Percentiles rank a stretch among this genome's conserved stretches.
These are phyloP conservation scores for Lithophane ornitopus DNA, from an alignment of 2,888 invertebrate species.

Conservation along the genomic window DNA sequence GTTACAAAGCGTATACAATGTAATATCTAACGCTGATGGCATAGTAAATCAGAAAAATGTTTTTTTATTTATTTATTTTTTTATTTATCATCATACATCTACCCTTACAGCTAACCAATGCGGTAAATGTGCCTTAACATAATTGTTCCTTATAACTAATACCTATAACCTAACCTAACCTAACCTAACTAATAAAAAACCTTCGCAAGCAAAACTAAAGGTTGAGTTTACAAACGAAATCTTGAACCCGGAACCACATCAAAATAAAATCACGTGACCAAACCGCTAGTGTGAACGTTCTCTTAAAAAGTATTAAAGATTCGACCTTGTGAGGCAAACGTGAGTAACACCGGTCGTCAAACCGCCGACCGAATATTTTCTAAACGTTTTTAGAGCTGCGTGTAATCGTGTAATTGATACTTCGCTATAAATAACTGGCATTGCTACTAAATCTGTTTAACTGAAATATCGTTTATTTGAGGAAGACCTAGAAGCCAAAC, in stretches of 20 bases:
- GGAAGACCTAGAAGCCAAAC: slow-evolving; percentile 4
- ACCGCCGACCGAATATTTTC: slow-evolving; percentile 63
- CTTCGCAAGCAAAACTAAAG: slow-evolving; percentile 7
- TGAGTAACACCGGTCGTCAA: slow-evolving; percentile 71
- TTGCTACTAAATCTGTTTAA: slow-evolving; percentile 46
- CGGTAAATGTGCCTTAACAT: too few relatives aligned
- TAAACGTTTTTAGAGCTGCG: slow-evolving; percentile 55
- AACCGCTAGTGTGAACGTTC: slow-evolving; percentile 53
- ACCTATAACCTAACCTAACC: too few relatives aligned
- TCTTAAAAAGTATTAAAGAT: slow-evolving; percentile 53
- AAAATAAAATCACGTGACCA: slow-evolving; percentile 35
- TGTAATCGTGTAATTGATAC: slow-evolving; percentile 54
- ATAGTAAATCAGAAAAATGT: neutral
- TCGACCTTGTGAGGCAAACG: slow-evolving; percentile 69
- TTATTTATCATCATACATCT: too few relatives aligned
- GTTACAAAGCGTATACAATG: slow-evolving; percentile 14
- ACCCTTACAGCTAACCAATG: too few relatives aligned
- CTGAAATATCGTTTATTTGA: neutral
- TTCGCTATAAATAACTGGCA: slow-evolving; percentile 46
- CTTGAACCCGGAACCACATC: slow-evolving; percentile 32
- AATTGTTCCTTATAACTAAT: too few relatives aligned
- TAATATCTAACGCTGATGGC: neutral
- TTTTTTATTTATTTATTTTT: too few relatives aligned
- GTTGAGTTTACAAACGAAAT: neutral
- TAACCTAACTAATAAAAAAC: too few relatives aligned